Base-by-base conservation (phyloP, 2,888 invertebrate genomes). In the Eulithis testata region DNA sequence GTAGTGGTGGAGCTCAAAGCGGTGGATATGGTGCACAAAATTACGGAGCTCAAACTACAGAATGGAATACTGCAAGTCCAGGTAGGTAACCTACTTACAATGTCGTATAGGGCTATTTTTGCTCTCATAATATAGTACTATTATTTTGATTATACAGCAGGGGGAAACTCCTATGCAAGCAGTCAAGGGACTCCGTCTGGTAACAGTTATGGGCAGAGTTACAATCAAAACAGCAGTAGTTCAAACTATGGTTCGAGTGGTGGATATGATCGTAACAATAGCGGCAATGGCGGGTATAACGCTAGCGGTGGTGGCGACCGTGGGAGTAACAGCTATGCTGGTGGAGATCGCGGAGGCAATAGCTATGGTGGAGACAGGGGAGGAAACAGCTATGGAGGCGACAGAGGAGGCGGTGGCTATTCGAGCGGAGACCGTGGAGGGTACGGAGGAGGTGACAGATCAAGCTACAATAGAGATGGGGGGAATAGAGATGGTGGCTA, bases 401-500 rank as follows among this genome's bases (percentile, higher is more conserved):
- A 93, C 52, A 81, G 93, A 49, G 89, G 93, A 8, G 81, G 89
- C 68, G 79, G 88, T 64, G 85, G 89, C 71, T 89, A 89, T 73
- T 86, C 87, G 31, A 82, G 90, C 62, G 91, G 83, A 75, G 94
- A 85, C 76, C 88, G 94, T 55, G 89, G 93, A 50, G 89, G 91
- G 68, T 89, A 87, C 76, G 90, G 91, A 47, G 90, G 93, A 73
- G 88, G 91, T 71, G 91, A 93, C 75, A 80, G 94, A 67, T 83
- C 91, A 68, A 86, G 93, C 75, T 94, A 90, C 85, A 93, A 85
- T 86, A 94, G 94, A 88, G 94, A 94, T 85, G 94, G 94, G 82
- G 94, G 90, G 85, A 94, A 83, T 91, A 94, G 86, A 91, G 94
- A 89, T 81, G 89, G 92, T 61, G 94, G 94, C 83, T 94, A 89